Evolutionary conservation across 2,113 vertebrate genomes (phyloP), one percentile per base, ranked within the genome.

Genomic region (Anguilla rostrata): DNA sequence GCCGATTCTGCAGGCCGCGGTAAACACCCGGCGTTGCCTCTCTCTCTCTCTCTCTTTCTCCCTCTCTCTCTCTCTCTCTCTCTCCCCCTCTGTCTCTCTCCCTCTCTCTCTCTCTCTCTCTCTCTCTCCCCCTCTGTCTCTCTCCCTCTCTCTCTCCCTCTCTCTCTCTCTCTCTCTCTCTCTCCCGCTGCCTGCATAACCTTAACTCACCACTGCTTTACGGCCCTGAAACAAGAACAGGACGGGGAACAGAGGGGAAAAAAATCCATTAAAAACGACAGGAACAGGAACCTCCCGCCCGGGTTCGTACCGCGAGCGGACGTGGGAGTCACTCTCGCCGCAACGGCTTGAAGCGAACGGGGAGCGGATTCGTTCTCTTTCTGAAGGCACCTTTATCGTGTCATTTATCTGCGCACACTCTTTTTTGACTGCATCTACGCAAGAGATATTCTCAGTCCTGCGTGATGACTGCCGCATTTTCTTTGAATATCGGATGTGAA

Each of bases 11-110:
- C 91, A 95, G 93, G 94, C 90, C 29, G 78, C 89, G 90, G 93
- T 95, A 95, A 95, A 95, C 94, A 94, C 89, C 89, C 86, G 88
- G 93, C 90, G 93, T 93, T 93, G 92, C 90, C n/a, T 34, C 34
- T 34, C 34, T 34, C 34, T 34, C 34, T 34, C 34, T 34, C 34
- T 34, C 34, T 87, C 75, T n/a, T n/a, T n/a, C n/a, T n/a, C n/a
- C n/a, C n/a, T n/a, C n/a, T n/a, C n/a, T n/a, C n/a, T 34, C 34
- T 34, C 34, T 34, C 34, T 34, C 34, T 34, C 34, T 34, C 34
- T 34, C 34, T 87, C 75, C 56, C 39, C n/a, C n/a, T n/a, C n/a
- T n/a, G n/a, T n/a, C n/a, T n/a, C n/a, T n/a, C n/a, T n/a, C n/a
- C n/a, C n/a, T n/a, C n/a, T n/a, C n/a, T n/a, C n/a, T n/a, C n/a